phyloP scores from a whole-genome alignment of 2,113 vertebrate species.

The Melanostigma gelatinosum region DNA sequence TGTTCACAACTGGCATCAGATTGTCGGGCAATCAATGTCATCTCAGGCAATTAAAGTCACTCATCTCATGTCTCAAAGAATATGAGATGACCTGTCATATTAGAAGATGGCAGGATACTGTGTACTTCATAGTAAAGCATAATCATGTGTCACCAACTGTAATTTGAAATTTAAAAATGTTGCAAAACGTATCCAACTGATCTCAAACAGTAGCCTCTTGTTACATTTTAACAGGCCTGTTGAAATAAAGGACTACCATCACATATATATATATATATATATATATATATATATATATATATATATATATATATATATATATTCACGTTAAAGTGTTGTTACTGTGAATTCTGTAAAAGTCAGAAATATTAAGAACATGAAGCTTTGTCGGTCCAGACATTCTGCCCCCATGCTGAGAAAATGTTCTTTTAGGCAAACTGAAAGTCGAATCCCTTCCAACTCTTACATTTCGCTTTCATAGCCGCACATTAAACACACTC shows the following conservation, averaged over 20 bases:
- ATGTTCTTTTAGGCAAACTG: slow-evolving; percentile 10
- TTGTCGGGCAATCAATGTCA: slow-evolving; percentile 3
- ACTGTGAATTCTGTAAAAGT: not conserved
- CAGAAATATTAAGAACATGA: not conserved
- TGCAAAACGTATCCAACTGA: not conserved
- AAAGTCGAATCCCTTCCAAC: not conserved
- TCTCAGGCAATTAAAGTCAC: slow-evolving; percentile 13
- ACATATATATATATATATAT: slow-evolving; percentile 3
- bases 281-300: slow-evolving; percentile 3
- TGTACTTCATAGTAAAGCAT: not conserved
- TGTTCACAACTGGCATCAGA: not conserved
- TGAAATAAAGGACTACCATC: not conserved
- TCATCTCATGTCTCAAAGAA: not conserved
- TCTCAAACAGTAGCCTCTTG: not conserved
- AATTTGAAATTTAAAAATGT: not conserved
- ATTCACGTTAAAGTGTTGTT: not conserved
- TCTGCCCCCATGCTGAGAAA: not conserved
- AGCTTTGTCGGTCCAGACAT: not conserved
- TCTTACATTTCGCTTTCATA: not conserved
- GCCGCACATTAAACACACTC: not conserved
- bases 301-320: slow-evolving; percentile 17
- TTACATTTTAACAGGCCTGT: not conserved
- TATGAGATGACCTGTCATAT: slow-evolving; percentile 4
- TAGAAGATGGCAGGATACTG: not conserved
- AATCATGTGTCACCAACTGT: not conserved